Evolutionary conservation across 1,140 invertebrate genomes (phyloP).

Genomic region (Temnothorax nylanderi): DNA sequence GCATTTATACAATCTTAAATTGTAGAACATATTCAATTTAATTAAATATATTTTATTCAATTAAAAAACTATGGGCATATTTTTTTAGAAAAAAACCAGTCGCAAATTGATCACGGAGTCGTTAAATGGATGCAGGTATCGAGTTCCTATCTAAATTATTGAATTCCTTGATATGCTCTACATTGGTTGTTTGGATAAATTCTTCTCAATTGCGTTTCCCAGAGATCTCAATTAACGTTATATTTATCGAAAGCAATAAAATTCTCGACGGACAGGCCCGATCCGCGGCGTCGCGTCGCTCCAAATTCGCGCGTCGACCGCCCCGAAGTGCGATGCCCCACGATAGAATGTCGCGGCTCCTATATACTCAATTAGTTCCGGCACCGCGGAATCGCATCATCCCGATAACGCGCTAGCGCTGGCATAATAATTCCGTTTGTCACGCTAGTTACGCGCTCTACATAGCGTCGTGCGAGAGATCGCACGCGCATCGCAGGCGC

Average conservation of each 20-base stretch:
- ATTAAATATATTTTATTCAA: not conserved
- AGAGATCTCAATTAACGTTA: not conserved
- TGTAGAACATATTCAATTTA: not conserved
- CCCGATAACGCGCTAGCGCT: slow-evolving; percentile 72
- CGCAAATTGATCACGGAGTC: not conserved
- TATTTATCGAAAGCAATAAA: slow-evolving; percentile 33
- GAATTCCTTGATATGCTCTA: not conserved
- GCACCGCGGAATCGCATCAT: slow-evolving; percentile 51
- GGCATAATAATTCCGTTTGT: slow-evolving; percentile 80
- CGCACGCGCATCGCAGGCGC: slow-evolving; percentile 37
- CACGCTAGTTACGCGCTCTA: slow-evolving; percentile 81
- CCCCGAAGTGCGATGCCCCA: slow-evolving; percentile 50
- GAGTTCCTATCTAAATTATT: not conserved
- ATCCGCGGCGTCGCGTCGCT: not conserved
- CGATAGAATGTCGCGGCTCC: slow-evolving; percentile 67
- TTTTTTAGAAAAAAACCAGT: not conserved
- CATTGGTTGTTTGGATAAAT: not conserved
- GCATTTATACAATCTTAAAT: slow-evolving; percentile 6
- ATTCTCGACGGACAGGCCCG: not conserved
- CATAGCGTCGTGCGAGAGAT: slow-evolving; percentile 70
- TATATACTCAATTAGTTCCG: slow-evolving; percentile 73
- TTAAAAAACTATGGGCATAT: not conserved
- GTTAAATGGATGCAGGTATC: not conserved
- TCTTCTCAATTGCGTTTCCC: not conserved
- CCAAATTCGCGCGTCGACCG: slow-evolving; percentile 29